Base-by-base conservation (phyloP, 1,140 invertebrate genomes). In the Leucophenga varia region DNA sequence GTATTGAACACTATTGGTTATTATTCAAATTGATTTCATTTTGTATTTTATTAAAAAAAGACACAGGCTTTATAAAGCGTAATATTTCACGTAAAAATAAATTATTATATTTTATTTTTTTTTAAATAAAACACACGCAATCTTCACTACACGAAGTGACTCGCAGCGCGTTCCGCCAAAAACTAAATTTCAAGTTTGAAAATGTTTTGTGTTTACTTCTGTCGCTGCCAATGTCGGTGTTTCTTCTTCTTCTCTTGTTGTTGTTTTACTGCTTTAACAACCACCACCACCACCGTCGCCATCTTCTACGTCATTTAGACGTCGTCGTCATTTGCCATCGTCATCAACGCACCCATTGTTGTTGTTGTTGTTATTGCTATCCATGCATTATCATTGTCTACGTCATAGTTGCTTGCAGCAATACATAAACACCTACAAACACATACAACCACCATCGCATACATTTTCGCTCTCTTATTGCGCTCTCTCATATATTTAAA, bases 131-230 rank as follows among this genome's bases (percentile, higher is more conserved):
- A 3, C 10, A 17, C 7, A 14, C 28, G 20, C 10, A 22, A 25
- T 19, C 36, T 21, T 21, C 8, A n/a, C 12, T 17, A 21, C 45
- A n/a, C 10, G 10, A 21, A 52, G 32, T 48, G 52, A 55, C 52
- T 52, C 49, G 52, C 47, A 52, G 40, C 54, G 46, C 57, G 65
- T 57, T 51, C 55, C 63, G 55, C 59, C 59, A 59, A 65, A 69
- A 71, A 71, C 67, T 70, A 60, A 71, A 52, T 68, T 59, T 40
- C 55, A 51, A 53, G 53, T 53, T 61, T 49, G 40, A 34, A 52
- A 39, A 30, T 8, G 7, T 43, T 39, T 64, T 59, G 55, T 67
- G 53, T 67, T 58, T 71, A 64, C 60, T 50, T 57, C 54, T 32
- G 39, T 16, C 12, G 34, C 37, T 57, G 55, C 55, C n/a, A n/a